phyloP scores from a whole-genome alignment of 30 jellyfish, hydroid and myxozoan species.

The Hydractinia echinata region DNA sequence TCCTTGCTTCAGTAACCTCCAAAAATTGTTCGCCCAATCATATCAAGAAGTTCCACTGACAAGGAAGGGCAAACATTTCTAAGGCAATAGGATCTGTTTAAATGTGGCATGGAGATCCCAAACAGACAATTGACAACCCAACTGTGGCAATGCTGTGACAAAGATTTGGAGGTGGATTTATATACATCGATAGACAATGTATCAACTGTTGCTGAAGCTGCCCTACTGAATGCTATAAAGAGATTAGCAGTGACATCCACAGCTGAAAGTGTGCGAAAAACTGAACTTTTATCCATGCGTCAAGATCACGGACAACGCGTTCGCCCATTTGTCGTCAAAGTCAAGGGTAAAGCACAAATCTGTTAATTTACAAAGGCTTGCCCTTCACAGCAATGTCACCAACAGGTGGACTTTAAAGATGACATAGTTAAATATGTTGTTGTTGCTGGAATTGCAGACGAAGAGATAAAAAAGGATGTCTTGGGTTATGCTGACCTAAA shows the following conservation, averaged over 20 bases:
- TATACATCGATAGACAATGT: neutral
- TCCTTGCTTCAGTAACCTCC: neutral
- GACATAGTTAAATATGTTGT: neutral
- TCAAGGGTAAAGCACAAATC: neutral
- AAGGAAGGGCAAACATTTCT: slow-evolving; percentile 14
- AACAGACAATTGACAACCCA: slow-evolving; percentile 5
- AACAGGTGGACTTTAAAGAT: neutral
- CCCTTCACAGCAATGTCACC: neutral
- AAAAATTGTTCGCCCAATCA: slow-evolving; percentile 25
- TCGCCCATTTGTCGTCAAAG: neutral
- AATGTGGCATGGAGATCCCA: slow-evolving; percentile 18
- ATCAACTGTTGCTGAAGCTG: neutral
- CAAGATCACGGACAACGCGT: neutral
- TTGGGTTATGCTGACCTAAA: neutral
- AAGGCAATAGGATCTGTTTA: slow-evolving; percentile 7
- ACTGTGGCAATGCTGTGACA: slow-evolving; percentile 22
- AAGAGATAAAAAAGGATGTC: neutral
- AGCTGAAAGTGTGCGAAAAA: too few species aligned
- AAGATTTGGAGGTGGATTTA: slow-evolving; percentile 3
- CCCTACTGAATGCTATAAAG: slow-evolving; percentile 2
- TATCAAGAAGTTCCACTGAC: slow-evolving; percentile 10
- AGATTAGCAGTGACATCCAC: slow-evolving; percentile 14
- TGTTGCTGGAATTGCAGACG: neutral
- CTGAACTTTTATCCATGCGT: slow-evolving; percentile 16
- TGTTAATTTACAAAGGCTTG: neutral